Evolutionary conservation across 1,140 invertebrate genomes (phyloP).

Genomic region (Hypsibius dujardini): DNA sequence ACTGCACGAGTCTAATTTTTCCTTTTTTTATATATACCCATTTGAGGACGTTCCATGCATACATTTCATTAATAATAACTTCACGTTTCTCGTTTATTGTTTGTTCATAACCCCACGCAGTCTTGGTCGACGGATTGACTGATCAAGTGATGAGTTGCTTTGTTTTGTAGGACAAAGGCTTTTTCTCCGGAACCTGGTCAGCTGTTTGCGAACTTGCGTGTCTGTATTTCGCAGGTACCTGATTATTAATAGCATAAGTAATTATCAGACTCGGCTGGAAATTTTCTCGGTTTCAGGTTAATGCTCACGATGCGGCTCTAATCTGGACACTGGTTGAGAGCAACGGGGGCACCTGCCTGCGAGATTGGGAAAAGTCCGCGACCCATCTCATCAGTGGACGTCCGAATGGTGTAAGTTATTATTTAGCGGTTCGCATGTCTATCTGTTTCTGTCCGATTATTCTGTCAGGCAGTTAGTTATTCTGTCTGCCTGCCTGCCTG

Average conservation of each 20-base stretch:
- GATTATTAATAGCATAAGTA: neutral
- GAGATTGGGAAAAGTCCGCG: neutral
- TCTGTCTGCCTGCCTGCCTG: neutral
- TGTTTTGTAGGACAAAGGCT: neutral
- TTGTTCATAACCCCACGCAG: too few species aligned
- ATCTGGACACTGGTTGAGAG: neutral
- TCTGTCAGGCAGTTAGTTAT: neutral
- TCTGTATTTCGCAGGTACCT: conserved; percentile 9
- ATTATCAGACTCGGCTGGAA: neutral
- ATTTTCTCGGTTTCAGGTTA: neutral
- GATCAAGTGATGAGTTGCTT: too few species aligned
- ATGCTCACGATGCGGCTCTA: neutral
- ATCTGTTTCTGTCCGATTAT: neutral
- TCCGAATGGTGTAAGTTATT: neutral
- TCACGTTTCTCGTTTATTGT: too few species aligned
- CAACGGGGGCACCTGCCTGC: neutral
- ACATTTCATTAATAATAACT: too few species aligned
- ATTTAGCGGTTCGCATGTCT: neutral
- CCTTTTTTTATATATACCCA: too few species aligned
- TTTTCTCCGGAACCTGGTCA: conserved; percentile 11
- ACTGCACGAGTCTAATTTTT: too few species aligned
- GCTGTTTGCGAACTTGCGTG: neutral
- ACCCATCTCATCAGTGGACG: neutral
- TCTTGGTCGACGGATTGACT: too few species aligned
- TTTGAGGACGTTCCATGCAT: too few species aligned